Percentiles rank a stretch among this genome's conserved stretches.
Evolutionary conservation across 2,113 vertebrate genomes (phyloP).

Genomic region (Bubo scandiacus): DNA sequence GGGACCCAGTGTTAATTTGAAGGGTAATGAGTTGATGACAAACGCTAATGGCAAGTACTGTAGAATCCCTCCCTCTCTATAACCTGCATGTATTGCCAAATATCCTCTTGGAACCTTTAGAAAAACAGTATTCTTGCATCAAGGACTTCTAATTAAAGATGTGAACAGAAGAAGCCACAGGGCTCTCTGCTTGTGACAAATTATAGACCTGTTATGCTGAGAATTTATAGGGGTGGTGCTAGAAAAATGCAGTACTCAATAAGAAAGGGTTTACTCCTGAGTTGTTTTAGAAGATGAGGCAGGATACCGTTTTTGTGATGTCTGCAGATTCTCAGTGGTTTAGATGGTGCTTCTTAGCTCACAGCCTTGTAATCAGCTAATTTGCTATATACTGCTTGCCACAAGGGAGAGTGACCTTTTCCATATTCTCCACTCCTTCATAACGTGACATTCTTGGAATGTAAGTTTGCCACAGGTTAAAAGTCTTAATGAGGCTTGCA

Average conservation of each 20-base stretch:
- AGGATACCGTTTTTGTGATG: background rate
- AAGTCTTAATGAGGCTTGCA: background rate
- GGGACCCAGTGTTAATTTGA: background rate
- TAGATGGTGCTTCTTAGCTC: background rate
- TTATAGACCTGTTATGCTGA: background rate
- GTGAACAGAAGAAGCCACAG: background rate
- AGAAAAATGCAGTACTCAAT: background rate
- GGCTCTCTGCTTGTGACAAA: constrained; percentile 7
- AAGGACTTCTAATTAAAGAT: constrained; percentile 11
- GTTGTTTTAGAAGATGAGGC: background rate
- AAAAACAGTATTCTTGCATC: background rate
- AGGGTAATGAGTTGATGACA: background rate
- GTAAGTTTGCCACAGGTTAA: background rate
- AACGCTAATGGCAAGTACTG: background rate
- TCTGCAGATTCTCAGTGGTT: background rate
- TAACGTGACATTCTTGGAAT: background rate
- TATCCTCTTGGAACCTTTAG: background rate
- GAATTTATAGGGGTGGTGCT: background rate
- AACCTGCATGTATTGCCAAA: background rate
- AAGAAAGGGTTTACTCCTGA: background rate
- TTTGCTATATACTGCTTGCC: background rate
- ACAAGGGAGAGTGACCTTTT: background rate
- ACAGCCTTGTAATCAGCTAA: background rate
- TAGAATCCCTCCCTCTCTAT: background rate
- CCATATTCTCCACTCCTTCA: background rate